These are phyloP conservation scores for Pseudopodoces humilis DNA, from an alignment of 2,113 vertebrate genomes.

Conservation along the genomic window DNA sequence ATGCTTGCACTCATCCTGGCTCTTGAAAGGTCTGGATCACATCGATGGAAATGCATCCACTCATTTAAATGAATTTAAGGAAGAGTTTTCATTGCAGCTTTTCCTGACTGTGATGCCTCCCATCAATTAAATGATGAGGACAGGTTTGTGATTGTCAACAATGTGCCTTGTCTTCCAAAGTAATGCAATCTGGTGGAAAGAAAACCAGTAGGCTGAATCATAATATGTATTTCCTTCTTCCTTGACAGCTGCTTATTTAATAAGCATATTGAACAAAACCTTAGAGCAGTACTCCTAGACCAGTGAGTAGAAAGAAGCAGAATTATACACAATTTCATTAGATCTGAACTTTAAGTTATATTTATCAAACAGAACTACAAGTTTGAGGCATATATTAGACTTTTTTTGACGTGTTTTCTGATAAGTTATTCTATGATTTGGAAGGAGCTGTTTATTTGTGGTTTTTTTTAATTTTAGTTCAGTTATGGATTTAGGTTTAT, in stretches of 20 bases:
- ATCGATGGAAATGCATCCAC: neutral
- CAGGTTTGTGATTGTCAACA: neutral
- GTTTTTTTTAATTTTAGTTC: neutral
- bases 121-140: neutral
- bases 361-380: neutral
- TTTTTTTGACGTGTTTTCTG: neutral
- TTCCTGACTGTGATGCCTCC: neutral
- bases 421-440: neutral
- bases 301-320: neutral
- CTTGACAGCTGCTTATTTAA: neutral
- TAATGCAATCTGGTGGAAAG: neutral
- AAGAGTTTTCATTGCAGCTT: neutral
- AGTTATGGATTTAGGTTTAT: neutral
- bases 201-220: neutral
- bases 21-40: neutral
- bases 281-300: neutral
- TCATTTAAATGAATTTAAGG: neutral
- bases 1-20: accelerated
- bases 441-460: neutral
- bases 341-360: neutral
- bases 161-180: neutral
- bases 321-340: neutral
- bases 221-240: neutral
- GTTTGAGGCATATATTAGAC: neutral
- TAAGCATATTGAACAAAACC: neutral